A percentile compares a stretch with the other conserved stretches of the same genome.
Evolutionary conservation across 2,888 invertebrate species (phyloP).

Genomic region (Augiades crinisus): DNA sequence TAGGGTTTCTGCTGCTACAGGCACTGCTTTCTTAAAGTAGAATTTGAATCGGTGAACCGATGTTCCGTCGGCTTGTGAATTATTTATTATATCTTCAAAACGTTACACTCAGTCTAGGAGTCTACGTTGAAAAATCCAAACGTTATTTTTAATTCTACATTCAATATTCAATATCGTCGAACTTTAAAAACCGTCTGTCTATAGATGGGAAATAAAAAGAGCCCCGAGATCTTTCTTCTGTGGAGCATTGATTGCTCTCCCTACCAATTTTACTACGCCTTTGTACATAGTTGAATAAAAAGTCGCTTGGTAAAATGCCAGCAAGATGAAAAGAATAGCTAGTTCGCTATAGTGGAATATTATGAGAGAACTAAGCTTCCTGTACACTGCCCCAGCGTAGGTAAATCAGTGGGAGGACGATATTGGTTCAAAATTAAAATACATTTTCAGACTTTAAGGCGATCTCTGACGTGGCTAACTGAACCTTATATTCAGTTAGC

Average conservation of each 20-base stretch:
- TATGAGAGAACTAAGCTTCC: conserved; percentile 49
- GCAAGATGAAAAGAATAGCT: conserved; percentile 65
- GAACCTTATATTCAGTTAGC: too few species aligned
- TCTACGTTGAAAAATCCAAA: conserved; percentile 2
- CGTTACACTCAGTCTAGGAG: too few species aligned
- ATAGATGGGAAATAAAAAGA: conserved; percentile 53
- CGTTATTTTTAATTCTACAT: conserved; percentile 36
- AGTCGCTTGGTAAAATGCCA: conserved; percentile 74
- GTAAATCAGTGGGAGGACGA: conserved; percentile 17
- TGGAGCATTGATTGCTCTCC: conserved; percentile 69
- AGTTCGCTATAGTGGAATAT: conserved; percentile 57
- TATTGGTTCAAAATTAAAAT: not conserved
- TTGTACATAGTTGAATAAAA: conserved; percentile 65
- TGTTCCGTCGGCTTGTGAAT: too few species aligned
- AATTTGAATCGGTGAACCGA: too few species aligned
- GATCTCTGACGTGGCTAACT: too few species aligned
- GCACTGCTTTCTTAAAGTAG: too few species aligned
- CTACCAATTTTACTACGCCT: conserved; percentile 49
- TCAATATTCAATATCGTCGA: conserved; percentile 43
- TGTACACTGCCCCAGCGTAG: conserved; percentile 37
- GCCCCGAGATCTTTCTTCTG: conserved; percentile 54
- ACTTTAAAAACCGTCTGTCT: conserved; percentile 53
- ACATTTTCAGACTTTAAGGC: too few species aligned
- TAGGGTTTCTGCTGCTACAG: too few species aligned
- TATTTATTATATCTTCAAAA: too few species aligned